Base-by-base conservation (phyloP, 2,113 vertebrate species). In the Ageneiosus marmoratus region DNA sequence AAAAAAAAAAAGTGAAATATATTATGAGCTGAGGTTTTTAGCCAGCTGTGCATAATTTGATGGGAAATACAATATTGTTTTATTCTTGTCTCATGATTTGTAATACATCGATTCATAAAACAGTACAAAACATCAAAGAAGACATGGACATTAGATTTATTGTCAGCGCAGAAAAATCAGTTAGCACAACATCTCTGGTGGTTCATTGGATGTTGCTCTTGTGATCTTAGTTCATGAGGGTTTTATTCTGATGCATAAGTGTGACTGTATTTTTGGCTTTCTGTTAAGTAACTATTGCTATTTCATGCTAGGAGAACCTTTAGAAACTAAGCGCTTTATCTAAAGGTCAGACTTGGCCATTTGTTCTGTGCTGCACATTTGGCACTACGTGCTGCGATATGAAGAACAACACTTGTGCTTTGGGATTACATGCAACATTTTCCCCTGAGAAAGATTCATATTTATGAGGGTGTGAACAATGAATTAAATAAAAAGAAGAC, bases 381-480 rank as follows among this genome's bases (percentile, higher is more conserved):
- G 56, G 63, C 56, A 53, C 53, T 16, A 27, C 18, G 0, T 50
- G 56, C 13, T 62, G 50, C 55, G 51, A 76, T 83, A 65, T 75
- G 72, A 82, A 63, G 58, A 73, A 73, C 22, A 12, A 51, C 18
- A 4, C 53, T 53, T 48, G 69, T 32, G 69, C 53, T 74, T 73
- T 46, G 16, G n/a, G 51, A 48, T 73, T 72, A 75, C 44, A 18
- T 5, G 29, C 58, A 65, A 53, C 4, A 1, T 67, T 67, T 41
- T 32, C 73, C 46, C 24, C 4, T 29, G 73, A 37, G 72, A 53
- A 51, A 74, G 22, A 8, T 50, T 62, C 72, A 41, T 81, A 82
- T 81, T 81, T 83, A 77, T 83, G 73, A 81, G 67, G 48, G n/a
- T 60, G 8, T 72, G 24, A 82, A 82, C 72, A 48, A 82, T 73